A percentile compares a stretch with the other conserved stretches of the same genome.
Conservation (phyloP, 2,888 invertebrate species). For the Saturnia pavonia region DNA sequence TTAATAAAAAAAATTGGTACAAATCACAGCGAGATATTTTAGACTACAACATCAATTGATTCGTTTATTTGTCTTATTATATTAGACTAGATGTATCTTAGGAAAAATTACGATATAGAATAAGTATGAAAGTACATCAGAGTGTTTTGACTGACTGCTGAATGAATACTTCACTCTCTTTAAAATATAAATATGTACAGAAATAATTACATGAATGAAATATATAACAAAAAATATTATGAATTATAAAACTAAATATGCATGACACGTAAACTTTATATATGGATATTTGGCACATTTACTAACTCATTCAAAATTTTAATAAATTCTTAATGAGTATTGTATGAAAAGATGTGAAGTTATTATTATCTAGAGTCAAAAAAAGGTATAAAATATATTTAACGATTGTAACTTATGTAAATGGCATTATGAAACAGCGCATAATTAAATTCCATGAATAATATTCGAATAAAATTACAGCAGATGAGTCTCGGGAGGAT, state of each 20-base stretch:
- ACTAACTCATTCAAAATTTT: background rate
- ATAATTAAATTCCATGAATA: constrained; percentile 16
- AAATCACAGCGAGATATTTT: too few relatives aligned
- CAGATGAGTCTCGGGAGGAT: constrained; percentile 28
- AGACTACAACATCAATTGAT: background rate
- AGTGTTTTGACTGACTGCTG: background rate
- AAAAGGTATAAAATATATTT: constrained; percentile 13
- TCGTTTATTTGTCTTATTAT: background rate
- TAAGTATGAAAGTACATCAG: background rate
- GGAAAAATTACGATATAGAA: background rate
- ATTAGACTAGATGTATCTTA: background rate
- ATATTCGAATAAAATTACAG: constrained; percentile 30
- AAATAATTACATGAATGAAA: background rate
- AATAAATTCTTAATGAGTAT: background rate
- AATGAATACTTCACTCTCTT: background rate
- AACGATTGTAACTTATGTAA: background rate
- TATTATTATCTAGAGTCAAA: background rate
- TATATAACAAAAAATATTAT: too few relatives aligned
- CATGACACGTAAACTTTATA: too few relatives aligned
- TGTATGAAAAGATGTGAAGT: background rate
- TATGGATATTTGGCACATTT: constrained; percentile 5
- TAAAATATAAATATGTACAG: background rate
- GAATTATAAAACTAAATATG: too few relatives aligned
- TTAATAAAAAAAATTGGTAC: too few relatives aligned
- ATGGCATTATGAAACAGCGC: constrained; percentile 16